Conservation (phyloP, 1,140 invertebrate genomes). For the Pogonomyrmex californicus region DNA sequence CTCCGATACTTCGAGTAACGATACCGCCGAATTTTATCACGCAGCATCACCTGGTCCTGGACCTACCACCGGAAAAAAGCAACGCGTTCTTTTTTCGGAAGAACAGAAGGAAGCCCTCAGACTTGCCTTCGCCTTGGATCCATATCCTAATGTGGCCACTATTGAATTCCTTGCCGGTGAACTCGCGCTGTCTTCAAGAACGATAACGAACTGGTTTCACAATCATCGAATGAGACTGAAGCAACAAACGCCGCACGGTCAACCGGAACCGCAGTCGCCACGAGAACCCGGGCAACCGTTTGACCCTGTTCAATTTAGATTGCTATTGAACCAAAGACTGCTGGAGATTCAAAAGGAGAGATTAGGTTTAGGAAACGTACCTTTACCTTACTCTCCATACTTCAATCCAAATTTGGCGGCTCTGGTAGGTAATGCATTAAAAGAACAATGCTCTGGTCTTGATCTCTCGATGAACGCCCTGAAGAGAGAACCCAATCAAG, state of each 20-base stretch:
- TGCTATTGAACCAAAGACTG: slow-evolving; percentile 95
- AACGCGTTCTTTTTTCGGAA: slow-evolving; percentile 98
- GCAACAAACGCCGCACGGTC: slow-evolving; percentile 93
- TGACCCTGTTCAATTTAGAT: slow-evolving; percentile 96
- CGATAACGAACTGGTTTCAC: slow-evolving; percentile 99
- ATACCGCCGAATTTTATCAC: slow-evolving; percentile 96
- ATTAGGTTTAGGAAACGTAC: slow-evolving; percentile 91
- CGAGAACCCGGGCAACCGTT: slow-evolving; percentile 92
- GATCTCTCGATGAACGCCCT: slow-evolving; percentile 93
- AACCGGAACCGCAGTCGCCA: slow-evolving; percentile 90
- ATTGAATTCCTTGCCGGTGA: slow-evolving; percentile 98
- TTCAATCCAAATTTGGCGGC: slow-evolving; percentile 92
- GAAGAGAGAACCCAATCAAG: slow-evolving; percentile 91
- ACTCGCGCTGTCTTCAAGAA: slow-evolving; percentile 96
- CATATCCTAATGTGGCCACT: slow-evolving; percentile 97
- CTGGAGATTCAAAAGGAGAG: slow-evolving; percentile 94
- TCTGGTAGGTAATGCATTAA: slow-evolving; percentile 89
- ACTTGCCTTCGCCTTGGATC: slow-evolving; percentile 97
- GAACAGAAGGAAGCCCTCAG: slow-evolving; percentile 99
- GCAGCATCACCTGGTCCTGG: slow-evolving; percentile 93
- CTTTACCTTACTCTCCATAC: slow-evolving; percentile 92
- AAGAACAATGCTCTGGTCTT: slow-evolving; percentile 92
- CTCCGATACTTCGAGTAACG: slow-evolving; percentile 95
- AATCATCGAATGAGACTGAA: slow-evolving; percentile 99
- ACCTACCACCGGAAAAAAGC: slow-evolving; percentile 94